These are phyloP conservation scores for Genyomyrus donnyi DNA, from an alignment of 2,113 vertebrate genomes.

Conservation along the genomic window DNA sequence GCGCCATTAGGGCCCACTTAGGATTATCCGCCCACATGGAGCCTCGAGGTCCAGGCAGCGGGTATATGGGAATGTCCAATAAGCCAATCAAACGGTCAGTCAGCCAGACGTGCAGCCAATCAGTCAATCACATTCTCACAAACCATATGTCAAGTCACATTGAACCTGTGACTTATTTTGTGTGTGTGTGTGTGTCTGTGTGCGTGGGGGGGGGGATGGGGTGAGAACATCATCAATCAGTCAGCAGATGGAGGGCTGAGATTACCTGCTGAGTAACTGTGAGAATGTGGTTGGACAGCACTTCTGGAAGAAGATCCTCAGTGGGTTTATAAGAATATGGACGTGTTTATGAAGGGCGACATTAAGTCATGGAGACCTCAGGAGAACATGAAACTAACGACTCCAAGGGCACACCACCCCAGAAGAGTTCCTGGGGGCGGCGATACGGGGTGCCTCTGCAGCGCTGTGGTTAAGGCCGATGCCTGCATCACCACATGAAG, in stretches of 20 bases:
- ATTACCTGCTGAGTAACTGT: background rate
- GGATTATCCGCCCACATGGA: background rate
- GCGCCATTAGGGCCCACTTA: background rate
- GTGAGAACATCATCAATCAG: background rate
- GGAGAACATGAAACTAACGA: background rate
- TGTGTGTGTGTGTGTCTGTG: too few species aligned
- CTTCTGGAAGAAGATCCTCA: background rate
- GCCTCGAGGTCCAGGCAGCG: background rate
- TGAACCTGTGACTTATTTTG: background rate
- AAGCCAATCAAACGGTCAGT: background rate
- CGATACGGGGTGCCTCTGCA: background rate
- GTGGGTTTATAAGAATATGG: background rate
- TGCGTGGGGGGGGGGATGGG: background rate
- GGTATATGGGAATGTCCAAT: background rate
- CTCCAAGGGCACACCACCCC: background rate
- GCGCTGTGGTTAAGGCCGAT: too few species aligned
- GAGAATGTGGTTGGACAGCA: background rate
- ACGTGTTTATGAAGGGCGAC: background rate
- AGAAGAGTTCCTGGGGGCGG: background rate
- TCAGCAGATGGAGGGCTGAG: background rate
- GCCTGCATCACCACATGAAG: background rate
- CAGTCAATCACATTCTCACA: background rate
- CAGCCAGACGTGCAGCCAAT: background rate
- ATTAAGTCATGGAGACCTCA: background rate
- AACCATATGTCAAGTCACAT: background rate